These are phyloP conservation scores for Cryptophagus acutangulus DNA, from an alignment of 2,888 invertebrate species.

Conservation along the genomic window DNA sequence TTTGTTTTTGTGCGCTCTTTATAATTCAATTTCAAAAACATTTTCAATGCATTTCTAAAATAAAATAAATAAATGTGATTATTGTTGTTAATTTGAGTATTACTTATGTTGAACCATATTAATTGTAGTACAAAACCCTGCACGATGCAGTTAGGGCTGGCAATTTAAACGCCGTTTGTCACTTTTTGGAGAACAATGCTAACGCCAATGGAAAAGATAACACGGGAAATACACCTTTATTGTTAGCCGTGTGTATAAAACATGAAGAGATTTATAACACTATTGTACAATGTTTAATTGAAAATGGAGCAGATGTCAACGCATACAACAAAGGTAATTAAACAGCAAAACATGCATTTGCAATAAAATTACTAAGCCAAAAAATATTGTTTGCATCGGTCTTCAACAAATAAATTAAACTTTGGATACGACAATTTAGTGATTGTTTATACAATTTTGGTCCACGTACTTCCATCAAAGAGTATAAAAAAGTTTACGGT, in stretches of 20 bases:
- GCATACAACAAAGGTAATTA: slow-evolving; percentile 37
- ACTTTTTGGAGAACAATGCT: slow-evolving; percentile 39
- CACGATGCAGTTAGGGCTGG: slow-evolving; percentile 45
- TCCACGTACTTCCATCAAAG: too few species aligned
- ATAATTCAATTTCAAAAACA: too few species aligned
- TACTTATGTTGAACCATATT: background rate
- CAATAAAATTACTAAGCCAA: background rate
- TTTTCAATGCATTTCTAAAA: too few species aligned
- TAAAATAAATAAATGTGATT: background rate
- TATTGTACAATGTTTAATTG: slow-evolving; percentile 41
- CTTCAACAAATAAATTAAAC: too few species aligned
- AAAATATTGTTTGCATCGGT: too few species aligned
- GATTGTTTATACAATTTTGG: too few species aligned
- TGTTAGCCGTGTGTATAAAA: slow-evolving; percentile 42
- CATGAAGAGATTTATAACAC: slow-evolving; percentile 37
- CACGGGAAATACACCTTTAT: slow-evolving; percentile 42
- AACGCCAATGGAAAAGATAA: slow-evolving; percentile 42
- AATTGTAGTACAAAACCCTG: slow-evolving; percentile 22
- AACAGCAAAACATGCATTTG: slow-evolving; percentile 2
- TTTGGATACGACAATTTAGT: too few species aligned
- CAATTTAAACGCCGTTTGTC: slow-evolving; percentile 37
- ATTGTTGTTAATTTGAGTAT: background rate
- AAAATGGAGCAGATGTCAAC: slow-evolving; percentile 37
- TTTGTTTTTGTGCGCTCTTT: too few species aligned
- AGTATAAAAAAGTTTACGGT: too few species aligned